A percentile compares a stretch with the other conserved stretches of the same genome.
Evolutionary conservation across 1,140 invertebrate genomes (phyloP).

Genomic region (Monomorium pharaonis): DNA sequence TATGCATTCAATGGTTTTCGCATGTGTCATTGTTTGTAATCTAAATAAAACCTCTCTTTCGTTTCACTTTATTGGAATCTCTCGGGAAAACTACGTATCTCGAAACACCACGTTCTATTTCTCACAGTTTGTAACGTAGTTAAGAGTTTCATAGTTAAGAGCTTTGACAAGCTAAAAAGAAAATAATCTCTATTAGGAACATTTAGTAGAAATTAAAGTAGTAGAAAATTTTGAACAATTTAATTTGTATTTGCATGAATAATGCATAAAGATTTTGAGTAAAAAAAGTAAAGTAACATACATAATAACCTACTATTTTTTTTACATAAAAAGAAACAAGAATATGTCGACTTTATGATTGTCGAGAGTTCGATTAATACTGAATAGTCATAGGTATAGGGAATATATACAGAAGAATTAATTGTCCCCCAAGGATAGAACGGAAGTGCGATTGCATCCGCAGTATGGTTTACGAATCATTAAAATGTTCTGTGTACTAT

Average conservation of each 20-base stretch:
- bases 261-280: neutral
- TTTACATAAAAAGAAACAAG: neutral
- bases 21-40: neutral
- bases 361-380: neutral
- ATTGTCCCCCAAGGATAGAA: slow-evolving; percentile 31
- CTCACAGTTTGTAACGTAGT: neutral
- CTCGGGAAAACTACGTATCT: neutral
- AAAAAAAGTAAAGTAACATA: neutral
- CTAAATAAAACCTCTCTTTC: neutral
- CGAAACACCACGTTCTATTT: neutral
- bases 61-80: neutral
- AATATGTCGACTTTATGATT: neutral
- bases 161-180: too few species aligned
- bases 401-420: neutral
- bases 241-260: neutral
- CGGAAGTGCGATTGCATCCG: slow-evolving; percentile 30
- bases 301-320: neutral
- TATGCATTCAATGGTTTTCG: neutral
- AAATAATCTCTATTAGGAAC: neutral
- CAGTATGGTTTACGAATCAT: slow-evolving; percentile 18
- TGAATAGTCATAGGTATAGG: neutral
- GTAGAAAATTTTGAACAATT: neutral
- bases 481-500: slow-evolving; percentile 19
- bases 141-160: too few species aligned
- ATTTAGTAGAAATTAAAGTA: too few species aligned